These are phyloP conservation scores for Cosmorhoe ocellata DNA, from an alignment of 2,888 invertebrate species.

Conservation along the genomic window DNA sequence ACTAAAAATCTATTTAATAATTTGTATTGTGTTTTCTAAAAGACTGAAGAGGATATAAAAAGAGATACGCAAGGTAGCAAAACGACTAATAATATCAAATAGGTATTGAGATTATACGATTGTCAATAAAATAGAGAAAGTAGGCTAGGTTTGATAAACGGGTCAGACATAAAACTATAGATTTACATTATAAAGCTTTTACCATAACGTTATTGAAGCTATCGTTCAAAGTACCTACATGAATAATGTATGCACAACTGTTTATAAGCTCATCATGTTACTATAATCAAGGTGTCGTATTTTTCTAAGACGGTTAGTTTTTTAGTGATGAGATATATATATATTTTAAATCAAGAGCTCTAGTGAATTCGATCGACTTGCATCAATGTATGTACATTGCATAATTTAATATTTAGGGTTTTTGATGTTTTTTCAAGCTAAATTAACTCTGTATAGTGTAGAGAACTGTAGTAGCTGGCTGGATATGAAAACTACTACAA, in stretches of 20 bases:
- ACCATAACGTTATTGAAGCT: conserved; percentile 34
- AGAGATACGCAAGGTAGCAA: no score
- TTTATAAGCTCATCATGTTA: conserved; percentile 22
- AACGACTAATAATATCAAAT: no score
- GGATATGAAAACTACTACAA: no score
- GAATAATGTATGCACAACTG: conserved; percentile 30
- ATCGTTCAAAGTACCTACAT: conserved; percentile 29
- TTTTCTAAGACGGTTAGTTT: background rate
- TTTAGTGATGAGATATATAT: conserved; percentile 33
- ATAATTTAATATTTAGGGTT: no score
- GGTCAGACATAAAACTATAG: conserved; percentile 31
- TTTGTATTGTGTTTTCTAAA: no score
- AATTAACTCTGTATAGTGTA: no score
- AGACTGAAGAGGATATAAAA: no score
- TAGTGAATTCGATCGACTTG: background rate
- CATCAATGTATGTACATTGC: no score
- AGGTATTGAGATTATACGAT: no score
- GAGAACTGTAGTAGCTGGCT: no score
- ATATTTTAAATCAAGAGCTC: background rate
- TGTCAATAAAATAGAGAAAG: conserved; percentile 31
- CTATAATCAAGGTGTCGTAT: conserved; percentile 16
- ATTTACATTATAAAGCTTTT: conserved; percentile 33
- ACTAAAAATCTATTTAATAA: no score
- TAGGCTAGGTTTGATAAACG: conserved; percentile 28
- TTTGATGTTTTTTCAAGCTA: no score